Evolutionary conservation across 2,113 vertebrate genomes (phyloP), one percentile per base, ranked within the genome.

Genomic region (Circaetus cinerascens): DNA sequence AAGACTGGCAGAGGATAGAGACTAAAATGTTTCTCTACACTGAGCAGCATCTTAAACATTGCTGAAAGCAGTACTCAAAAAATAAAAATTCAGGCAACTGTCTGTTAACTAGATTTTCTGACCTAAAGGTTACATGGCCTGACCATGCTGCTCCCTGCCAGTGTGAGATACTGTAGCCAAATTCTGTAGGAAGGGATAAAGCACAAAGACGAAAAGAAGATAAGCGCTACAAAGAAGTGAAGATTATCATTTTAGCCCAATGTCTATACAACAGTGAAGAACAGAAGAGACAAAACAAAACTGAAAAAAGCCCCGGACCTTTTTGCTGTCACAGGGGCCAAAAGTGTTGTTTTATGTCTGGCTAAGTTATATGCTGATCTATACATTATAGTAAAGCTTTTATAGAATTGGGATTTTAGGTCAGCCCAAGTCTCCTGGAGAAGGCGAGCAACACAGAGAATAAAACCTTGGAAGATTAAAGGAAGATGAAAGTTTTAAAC

Each of bases 391-490:
- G 18, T 68, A 68, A 88, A 92, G 40, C 78, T 80, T 82, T 94
- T 77, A 32, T 43, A 60, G 38, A 50, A 64, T 62, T 82, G 46
- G 10, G 36, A 85, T 95, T 96, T 43, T 90, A 85, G 75, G 81
- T 92, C 91, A 94, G 18, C 53, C 25, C 38, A 56, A 51, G 40
- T 62, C 34, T 92, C 48, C 50, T 60, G 43, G 68, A 91, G 62
- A 87, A 91, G 80, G 27, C 60, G 50, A 93, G 18, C n/a, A 56
- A 68, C 13, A 60, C 18, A 82, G 51, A 92, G 25, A 68, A 56
- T 79, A 73, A 96, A 97, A 82, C 41, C 34, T 20, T 45, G 17
- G 38, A 95, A 85, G 55, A 79, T 93, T 93, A 96, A 94, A 81
- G 34, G 53, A 87, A 57, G 12, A 27, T 80, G 36, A 51, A 95